Evolutionary conservation across 2,113 vertebrate species (phyloP).

Genomic region (Psilopogon haemacephalus): DNA sequence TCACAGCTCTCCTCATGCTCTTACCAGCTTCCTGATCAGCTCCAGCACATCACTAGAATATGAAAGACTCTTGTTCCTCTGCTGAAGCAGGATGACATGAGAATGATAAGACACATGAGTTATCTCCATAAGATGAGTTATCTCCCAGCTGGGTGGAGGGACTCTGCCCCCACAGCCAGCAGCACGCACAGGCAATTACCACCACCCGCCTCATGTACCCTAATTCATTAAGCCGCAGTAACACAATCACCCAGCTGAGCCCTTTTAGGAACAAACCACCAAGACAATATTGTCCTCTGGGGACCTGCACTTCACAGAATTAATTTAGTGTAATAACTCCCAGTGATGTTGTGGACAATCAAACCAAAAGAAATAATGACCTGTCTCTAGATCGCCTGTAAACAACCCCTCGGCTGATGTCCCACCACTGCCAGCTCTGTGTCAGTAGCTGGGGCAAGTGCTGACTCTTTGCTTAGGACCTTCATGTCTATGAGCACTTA

Average conservation of each 20-base stretch:
- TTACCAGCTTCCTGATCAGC: rapidly evolving
- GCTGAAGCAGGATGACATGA: background rate
- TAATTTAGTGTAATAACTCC: slow-evolving; percentile 4
- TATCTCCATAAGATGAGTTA: no score
- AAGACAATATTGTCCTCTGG: background rate
- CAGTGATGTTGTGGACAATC: background rate
- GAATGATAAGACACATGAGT: background rate
- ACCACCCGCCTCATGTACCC: rapidly evolving
- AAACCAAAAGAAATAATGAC: background rate
- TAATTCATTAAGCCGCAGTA: background rate
- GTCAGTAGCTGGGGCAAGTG: background rate
- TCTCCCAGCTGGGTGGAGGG: background rate
- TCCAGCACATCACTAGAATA: background rate
- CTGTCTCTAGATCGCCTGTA: background rate
- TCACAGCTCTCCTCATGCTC: background rate
- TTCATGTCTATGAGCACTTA: rapidly evolving
- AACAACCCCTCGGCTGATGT: background rate
- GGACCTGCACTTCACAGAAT: background rate
- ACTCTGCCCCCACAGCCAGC: background rate
- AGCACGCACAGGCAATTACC: rapidly evolving
- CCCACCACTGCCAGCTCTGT: rapidly evolving
- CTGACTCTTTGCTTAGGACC: background rate
- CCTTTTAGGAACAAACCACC: background rate
- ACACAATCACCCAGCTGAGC: slow-evolving; percentile 17
- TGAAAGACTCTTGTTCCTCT: background rate